Evolutionary conservation across 2,888 invertebrate genomes (phyloP).

Genomic region (Sisyra terminalis): DNA sequence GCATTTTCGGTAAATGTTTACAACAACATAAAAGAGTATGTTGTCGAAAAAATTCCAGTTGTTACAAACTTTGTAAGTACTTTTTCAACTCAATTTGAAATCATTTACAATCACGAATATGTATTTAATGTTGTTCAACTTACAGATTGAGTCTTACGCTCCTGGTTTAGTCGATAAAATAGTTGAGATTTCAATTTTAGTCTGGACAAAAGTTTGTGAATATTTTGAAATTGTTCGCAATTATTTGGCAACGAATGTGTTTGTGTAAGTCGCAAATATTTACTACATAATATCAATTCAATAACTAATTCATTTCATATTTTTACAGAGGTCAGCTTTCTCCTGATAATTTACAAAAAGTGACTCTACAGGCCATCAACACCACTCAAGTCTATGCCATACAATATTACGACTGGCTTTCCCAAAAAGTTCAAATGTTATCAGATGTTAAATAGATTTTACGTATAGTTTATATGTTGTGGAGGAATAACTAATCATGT

Average conservation of each 20-base stretch:
- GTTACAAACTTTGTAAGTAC: slow-evolving; percentile 34
- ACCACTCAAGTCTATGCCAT: slow-evolving; percentile 48
- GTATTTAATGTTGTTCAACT: slow-evolving; percentile 12
- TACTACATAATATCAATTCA: neutral
- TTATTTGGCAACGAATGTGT: slow-evolving; percentile 56
- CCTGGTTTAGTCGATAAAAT: slow-evolving; percentile 44
- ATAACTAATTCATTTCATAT: neutral
- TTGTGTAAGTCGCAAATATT: slow-evolving; percentile 46
- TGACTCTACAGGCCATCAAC: slow-evolving; percentile 45
- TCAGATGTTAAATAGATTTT: neutral
- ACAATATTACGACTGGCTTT: slow-evolving; percentile 57
- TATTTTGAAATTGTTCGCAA: slow-evolving; percentile 35
- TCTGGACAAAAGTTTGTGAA: slow-evolving; percentile 29
- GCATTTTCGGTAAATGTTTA: slow-evolving; percentile 33
- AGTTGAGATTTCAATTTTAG: slow-evolving; percentile 25
- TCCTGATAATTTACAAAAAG: slow-evolving; percentile 57
- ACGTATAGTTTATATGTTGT: too few relatives aligned
- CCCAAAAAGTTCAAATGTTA: slow-evolving; percentile 50
- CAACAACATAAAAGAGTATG: slow-evolving; percentile 16
- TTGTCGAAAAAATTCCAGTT: slow-evolving; percentile 27
- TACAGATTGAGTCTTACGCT: slow-evolving; percentile 49
- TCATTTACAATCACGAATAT: too few relatives aligned
- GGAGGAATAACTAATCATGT: too few relatives aligned
- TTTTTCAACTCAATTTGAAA: neutral
- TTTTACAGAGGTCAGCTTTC: slow-evolving; percentile 55